Percentiles rank a stretch among this genome's conserved stretches.
Conservation (phyloP, 2,888 invertebrate species). For the Acleris emargana region DNA sequence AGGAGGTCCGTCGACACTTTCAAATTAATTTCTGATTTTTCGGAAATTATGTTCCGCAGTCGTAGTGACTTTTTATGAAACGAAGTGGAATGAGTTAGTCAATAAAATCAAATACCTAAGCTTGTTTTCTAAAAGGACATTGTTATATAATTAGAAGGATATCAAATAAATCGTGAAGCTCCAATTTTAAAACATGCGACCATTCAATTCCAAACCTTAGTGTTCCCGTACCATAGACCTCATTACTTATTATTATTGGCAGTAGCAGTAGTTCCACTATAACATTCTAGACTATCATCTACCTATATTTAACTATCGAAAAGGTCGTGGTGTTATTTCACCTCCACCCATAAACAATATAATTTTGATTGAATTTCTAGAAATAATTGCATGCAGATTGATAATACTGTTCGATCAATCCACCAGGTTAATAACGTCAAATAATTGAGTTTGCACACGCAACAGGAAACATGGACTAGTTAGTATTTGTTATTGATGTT, state of each 20-base stretch:
- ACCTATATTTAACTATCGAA: constrained; percentile 49
- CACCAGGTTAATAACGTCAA: no score
- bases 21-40: no score
- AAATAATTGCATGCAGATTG: no score
- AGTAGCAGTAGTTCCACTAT: constrained; percentile 50
- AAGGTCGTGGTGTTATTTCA: constrained; percentile 3
- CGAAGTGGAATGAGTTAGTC: background rate
- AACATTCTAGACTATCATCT: constrained; percentile 49
- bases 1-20: no score
- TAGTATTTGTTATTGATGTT: background rate
- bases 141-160: background rate
- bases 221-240: constrained; percentile 24
- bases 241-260: constrained; percentile 52
- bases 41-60: no score
- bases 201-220: constrained; percentile 17
- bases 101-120: background rate
- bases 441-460: no score
- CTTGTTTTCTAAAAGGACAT: background rate
- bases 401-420: no score
- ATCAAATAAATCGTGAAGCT: constrained; percentile 2
- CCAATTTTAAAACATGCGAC: constrained; percentile 2
- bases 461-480: no score
- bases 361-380: no score
- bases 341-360: background rate
- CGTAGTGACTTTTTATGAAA: no score